Conservation (phyloP, 92 coral and sea anemone species). For the Actinernus sp. region DNA sequence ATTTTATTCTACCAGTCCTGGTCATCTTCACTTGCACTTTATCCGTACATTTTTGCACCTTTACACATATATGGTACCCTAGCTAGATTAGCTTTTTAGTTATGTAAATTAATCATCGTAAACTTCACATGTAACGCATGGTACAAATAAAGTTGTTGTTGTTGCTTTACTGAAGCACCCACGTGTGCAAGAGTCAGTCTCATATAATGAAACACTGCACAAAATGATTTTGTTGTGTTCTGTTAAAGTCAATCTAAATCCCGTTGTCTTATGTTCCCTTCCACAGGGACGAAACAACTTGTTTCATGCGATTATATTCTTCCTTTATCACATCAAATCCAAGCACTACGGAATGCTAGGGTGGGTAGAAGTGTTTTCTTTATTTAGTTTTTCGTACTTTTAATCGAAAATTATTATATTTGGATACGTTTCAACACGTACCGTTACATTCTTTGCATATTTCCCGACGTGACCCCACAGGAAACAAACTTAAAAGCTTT, state of each 20-base stretch:
- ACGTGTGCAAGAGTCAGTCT: neutral
- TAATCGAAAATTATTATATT: no score
- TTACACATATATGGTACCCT: no score
- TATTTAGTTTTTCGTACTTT: neutral
- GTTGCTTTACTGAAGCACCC: neutral
- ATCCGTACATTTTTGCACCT: no score
- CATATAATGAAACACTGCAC: neutral
- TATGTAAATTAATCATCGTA: no score
- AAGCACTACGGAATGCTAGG: conserved; percentile 97
- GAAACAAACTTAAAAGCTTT: no score
- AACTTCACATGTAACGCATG: no score
- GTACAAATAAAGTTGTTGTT: no score
- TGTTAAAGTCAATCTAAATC: no score
- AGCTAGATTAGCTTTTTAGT: no score
- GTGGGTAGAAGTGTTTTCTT: conserved; percentile 38
- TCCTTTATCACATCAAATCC: conserved; percentile 88
- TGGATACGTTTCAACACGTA: no score
- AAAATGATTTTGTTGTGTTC: neutral
- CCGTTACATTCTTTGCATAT: neutral
- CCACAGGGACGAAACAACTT: conserved; percentile 93
- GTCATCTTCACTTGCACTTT: no score
- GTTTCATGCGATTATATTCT: conserved; percentile 90
- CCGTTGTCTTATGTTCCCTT: neutral
- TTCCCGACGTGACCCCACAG: neutral
- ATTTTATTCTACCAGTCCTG: no score